phyloP scores from a whole-genome alignment of 1,140 invertebrate genomes.

The Drosophila novamexicana region DNA sequence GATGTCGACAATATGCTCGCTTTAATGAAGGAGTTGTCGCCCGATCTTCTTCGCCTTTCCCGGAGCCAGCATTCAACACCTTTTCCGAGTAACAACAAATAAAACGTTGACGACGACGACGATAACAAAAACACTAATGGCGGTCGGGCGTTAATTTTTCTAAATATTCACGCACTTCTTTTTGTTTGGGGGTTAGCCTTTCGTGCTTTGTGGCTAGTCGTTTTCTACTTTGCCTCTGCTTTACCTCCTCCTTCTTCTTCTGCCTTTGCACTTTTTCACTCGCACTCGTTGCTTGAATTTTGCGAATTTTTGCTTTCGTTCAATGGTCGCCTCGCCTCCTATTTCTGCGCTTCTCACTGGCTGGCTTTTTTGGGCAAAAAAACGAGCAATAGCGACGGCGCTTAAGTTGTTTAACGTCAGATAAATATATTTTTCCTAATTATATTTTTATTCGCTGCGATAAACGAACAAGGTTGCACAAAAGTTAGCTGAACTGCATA shows the following conservation, averaged over 20 bases:
- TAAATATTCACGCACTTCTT: slow-evolving; percentile 63
- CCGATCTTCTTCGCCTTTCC: slow-evolving; percentile 43
- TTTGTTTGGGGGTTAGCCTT: slow-evolving; percentile 56
- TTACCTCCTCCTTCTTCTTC: slow-evolving; percentile 42
- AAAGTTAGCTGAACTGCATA: slow-evolving; percentile 53
- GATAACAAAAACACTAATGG: slow-evolving; percentile 54
- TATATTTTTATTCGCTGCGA: slow-evolving; percentile 56
- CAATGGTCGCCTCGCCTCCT: slow-evolving; percentile 37
- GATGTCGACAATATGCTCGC: slow-evolving; percentile 53
- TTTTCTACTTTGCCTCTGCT: slow-evolving; percentile 46
- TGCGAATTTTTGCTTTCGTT: slow-evolving; percentile 54
- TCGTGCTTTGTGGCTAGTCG: slow-evolving; percentile 58
- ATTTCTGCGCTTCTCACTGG: slow-evolving; percentile 29
- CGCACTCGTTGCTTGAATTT: slow-evolving; percentile 48
- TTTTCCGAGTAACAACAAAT: slow-evolving; percentile 44
- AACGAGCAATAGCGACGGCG: slow-evolving; percentile 39
- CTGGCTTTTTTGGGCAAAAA: slow-evolving; percentile 30
- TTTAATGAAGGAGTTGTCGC: slow-evolving; percentile 49
- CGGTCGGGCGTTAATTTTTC: slow-evolving; percentile 58
- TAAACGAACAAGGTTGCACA: slow-evolving; percentile 54
- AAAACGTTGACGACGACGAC: slow-evolving; percentile 37
- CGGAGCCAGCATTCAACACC: slow-evolving; percentile 46
- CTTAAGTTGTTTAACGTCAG: slow-evolving; percentile 38
- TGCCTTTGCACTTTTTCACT: slow-evolving; percentile 53
- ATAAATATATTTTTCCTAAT: slow-evolving; percentile 47